phyloP scores from a whole-genome alignment of 1,140 invertebrate species.

The Bicyclus anynana region DNA sequence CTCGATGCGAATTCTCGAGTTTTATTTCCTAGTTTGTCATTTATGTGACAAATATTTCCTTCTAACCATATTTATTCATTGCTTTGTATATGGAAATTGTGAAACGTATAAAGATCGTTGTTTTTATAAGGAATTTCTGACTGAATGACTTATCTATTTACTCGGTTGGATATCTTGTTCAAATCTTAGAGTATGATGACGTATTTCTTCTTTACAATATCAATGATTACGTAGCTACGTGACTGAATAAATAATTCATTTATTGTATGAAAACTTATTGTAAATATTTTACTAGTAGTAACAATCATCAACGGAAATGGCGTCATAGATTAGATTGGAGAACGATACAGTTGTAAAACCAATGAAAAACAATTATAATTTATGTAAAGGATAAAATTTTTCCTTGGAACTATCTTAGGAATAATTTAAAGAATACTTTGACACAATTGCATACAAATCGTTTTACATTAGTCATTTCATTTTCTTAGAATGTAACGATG shows the following conservation, averaged over 20 bases:
- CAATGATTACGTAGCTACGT: too few relatives aligned
- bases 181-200: too few relatives aligned
- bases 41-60: constrained; percentile 18
- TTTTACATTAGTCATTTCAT: neutral
- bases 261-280: too few relatives aligned
- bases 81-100: neutral
- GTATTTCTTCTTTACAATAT: too few relatives aligned
- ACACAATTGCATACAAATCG: neutral
- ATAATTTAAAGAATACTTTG: neutral
- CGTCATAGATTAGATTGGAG: too few relatives aligned
- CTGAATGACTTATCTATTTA: neutral
- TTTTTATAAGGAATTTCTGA: neutral
- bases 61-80: constrained; percentile 3
- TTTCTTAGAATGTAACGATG: neutral
- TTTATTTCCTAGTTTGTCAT: constrained; percentile 17
- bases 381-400: neutral
- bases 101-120: neutral
- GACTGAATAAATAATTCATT: too few relatives aligned
- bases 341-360: too few relatives aligned
- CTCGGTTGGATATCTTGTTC: too few relatives aligned
- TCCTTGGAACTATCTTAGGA: neutral
- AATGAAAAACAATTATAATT: too few relatives aligned
- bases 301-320: too few relatives aligned
- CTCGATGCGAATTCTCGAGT: constrained; percentile 6
- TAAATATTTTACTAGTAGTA: too few relatives aligned